A percentile compares a stretch with the other conserved stretches of the same genome.
These are phyloP conservation scores for Drosophila willistoni DNA, from an alignment of 1,140 invertebrate species.

Conservation along the genomic window DNA sequence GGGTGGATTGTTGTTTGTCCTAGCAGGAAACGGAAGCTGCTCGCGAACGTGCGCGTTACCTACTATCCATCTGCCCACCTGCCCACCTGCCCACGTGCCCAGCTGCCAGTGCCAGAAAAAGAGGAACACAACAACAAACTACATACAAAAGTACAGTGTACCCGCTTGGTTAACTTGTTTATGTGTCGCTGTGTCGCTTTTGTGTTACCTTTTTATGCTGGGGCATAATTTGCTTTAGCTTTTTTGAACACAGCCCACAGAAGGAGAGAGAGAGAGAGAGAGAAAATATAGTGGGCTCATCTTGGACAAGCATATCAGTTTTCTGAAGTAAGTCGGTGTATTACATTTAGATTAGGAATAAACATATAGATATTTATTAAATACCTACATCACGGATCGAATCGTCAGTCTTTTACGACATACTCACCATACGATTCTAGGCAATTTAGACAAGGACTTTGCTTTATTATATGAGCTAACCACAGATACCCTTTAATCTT, in stretches of 20 bases:
- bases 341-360: too few relatives aligned
- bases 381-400: too few relatives aligned
- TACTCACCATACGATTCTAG: too few relatives aligned
- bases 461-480: too few relatives aligned
- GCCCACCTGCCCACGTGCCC: not conserved
- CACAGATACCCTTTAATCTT: too few relatives aligned
- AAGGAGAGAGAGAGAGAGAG: too few relatives aligned
- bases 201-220: slow-evolving; percentile 64
- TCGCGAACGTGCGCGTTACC: slow-evolving; percentile 62
- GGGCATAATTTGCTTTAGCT: slow-evolving; percentile 59
- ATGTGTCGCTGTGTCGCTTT: slow-evolving; percentile 73
- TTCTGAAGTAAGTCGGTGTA: not conserved
- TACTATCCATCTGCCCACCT: slow-evolving; percentile 3
- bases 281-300: not conserved
- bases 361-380: too few relatives aligned
- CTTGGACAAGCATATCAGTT: not conserved
- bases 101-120: not conserved
- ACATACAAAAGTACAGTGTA: slow-evolving; percentile 45
- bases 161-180: slow-evolving; percentile 73
- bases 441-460: too few relatives aligned
- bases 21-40: slow-evolving; percentile 70
- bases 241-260: not conserved
- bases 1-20: slow-evolving; percentile 65
- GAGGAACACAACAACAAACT: slow-evolving; percentile 15
- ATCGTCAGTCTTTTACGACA: too few relatives aligned